Evolutionary conservation across 2,113 vertebrate species (phyloP).

Genomic region (Fulica atra): DNA sequence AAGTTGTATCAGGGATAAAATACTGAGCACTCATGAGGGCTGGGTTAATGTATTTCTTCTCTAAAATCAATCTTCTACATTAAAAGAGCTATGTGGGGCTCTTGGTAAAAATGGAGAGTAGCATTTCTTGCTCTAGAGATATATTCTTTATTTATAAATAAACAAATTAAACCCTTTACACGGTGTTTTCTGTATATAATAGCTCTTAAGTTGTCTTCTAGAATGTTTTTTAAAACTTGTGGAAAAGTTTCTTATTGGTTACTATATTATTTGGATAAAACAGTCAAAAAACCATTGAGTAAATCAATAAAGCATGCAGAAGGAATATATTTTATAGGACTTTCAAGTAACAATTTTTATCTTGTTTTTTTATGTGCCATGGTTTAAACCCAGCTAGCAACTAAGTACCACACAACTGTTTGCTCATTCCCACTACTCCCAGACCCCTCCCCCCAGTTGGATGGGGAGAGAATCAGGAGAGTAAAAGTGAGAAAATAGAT

Average conservation of each 20-base stretch:
- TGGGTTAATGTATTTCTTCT: neutral
- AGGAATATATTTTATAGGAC: neutral
- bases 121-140: neutral
- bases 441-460: no score
- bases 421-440: no score
- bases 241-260: neutral
- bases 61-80: neutral
- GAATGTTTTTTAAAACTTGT: neutral
- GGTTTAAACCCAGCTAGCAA: no score
- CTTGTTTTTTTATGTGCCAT: neutral
- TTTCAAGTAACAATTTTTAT: neutral
- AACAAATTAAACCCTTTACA: neutral
- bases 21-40: neutral
- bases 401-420: no score
- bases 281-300: neutral
- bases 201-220: neutral
- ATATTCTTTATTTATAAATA: neutral
- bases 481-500: no score
- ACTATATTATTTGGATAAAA: neutral
- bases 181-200: neutral
- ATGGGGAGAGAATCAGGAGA: no score
- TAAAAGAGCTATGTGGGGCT: neutral
- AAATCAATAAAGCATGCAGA: neutral
- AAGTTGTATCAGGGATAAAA: neutral
- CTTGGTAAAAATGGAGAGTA: neutral